A percentile compares a stretch with the other conserved stretches of the same genome.
These are phyloP conservation scores for Aldabrachelys gigantea DNA, from an alignment of 2,113 vertebrate genomes.

Conservation along the genomic window DNA sequence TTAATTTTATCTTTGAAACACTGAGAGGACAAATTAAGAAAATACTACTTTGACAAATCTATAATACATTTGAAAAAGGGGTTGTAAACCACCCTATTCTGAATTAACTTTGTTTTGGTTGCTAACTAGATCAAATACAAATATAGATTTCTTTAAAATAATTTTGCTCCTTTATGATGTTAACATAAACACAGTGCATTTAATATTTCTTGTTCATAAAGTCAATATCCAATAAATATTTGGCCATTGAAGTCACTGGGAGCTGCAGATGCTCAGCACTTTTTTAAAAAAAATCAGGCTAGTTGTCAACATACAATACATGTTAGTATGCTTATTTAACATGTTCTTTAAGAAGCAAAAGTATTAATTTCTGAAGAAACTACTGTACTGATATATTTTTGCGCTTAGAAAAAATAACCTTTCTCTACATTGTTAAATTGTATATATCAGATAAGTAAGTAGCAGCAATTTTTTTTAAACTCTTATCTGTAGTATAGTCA, in stretches of 20 bases:
- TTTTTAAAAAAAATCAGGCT: conserved; percentile 6
- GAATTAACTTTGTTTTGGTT: not conserved
- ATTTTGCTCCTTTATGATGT: not conserved
- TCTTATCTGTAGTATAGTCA: not conserved
- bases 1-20: conserved; percentile 27
- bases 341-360: not conserved
- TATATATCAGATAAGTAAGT: not conserved
- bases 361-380: not conserved
- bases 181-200: not conserved
- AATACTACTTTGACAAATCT: not conserved
- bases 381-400: not conserved
- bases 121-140: conserved; percentile 2
- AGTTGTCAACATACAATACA: not conserved
- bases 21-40: not conserved
- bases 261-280: not conserved
- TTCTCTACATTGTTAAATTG: not conserved
- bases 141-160: not conserved
- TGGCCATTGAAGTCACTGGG: conserved; percentile 14
- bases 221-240: not conserved
- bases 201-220: conserved; percentile 22
- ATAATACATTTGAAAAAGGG: not conserved
- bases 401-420: not conserved
- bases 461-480: not conserved
- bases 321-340: not conserved
- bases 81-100: not conserved